Percentiles rank a stretch among this genome's conserved stretches.
Evolutionary conservation across 2,113 vertebrate species (phyloP).

Genomic region (Herpailurus yagouaroundi): DNA sequence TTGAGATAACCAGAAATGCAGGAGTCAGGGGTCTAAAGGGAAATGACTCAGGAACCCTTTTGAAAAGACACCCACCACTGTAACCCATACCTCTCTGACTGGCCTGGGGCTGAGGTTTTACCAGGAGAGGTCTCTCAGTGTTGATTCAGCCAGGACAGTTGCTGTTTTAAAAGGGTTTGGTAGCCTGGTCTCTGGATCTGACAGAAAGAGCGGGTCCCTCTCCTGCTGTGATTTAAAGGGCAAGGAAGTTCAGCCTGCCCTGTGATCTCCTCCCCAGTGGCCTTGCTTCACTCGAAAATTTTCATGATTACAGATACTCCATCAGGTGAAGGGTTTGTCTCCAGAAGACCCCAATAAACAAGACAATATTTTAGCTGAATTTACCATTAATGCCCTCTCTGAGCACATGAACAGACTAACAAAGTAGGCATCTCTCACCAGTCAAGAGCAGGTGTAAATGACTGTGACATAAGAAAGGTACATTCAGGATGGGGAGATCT

Average conservation of each 20-base stretch:
- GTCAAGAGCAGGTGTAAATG: background rate
- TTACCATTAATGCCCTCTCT: background rate
- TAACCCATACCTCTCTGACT: background rate
- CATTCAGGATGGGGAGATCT: background rate
- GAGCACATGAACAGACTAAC: background rate
- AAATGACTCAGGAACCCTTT: conserved; percentile 37
- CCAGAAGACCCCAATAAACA: background rate
- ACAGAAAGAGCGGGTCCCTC: background rate
- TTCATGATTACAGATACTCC: background rate
- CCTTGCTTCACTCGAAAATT: background rate
- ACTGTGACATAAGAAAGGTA: background rate
- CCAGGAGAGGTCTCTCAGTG: background rate
- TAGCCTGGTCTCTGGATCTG: background rate
- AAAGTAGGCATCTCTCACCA: background rate
- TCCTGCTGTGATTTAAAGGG: conserved; percentile 34
- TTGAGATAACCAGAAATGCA: conserved; percentile 32
- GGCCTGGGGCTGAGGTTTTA: background rate
- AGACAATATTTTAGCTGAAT: background rate
- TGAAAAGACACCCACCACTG: background rate
- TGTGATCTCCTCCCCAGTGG: background rate
- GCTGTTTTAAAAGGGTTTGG: background rate
- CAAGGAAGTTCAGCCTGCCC: conserved; percentile 13
- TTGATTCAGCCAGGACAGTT: background rate
- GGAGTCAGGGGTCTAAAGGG: background rate
- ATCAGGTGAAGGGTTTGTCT: background rate